Conservation (phyloP, 2,797 vertebrate genomes). For the Podarcis lilfordi region DNA sequence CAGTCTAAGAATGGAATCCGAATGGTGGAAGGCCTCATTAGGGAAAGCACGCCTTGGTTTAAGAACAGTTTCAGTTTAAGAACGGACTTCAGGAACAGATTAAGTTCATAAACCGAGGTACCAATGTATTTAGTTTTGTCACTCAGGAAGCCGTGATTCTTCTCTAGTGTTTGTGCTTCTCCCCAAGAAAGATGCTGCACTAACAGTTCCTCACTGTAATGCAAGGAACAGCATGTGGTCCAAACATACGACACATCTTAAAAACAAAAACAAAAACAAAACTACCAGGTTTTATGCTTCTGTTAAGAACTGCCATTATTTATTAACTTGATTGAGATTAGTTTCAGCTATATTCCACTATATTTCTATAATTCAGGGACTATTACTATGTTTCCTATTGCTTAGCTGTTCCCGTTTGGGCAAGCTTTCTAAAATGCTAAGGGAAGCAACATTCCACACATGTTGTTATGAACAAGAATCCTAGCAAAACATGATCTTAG, state of each 20-base stretch:
- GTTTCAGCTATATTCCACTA: neutral
- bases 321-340: neutral
- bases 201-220: neutral
- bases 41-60: too few relatives aligned
- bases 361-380: neutral
- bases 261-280: neutral
- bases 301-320: neutral
- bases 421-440: constrained; percentile 8
- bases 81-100: too few relatives aligned
- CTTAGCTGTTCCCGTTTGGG: neutral
- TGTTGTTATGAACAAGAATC: neutral
- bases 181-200: neutral
- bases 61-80: too few relatives aligned
- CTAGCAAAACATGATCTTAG: neutral
- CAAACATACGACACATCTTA: neutral
- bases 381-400: neutral
- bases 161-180: neutral
- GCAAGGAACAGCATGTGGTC: neutral
- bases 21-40: too few relatives aligned
- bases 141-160: neutral
- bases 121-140: neutral
- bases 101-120: too few relatives aligned
- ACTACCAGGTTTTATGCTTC: neutral
- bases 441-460: constrained; percentile 1
- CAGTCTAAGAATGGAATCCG: too few relatives aligned